Conservation (phyloP, 2,113 vertebrate genomes). For the Malurus alboscapulatus region DNA sequence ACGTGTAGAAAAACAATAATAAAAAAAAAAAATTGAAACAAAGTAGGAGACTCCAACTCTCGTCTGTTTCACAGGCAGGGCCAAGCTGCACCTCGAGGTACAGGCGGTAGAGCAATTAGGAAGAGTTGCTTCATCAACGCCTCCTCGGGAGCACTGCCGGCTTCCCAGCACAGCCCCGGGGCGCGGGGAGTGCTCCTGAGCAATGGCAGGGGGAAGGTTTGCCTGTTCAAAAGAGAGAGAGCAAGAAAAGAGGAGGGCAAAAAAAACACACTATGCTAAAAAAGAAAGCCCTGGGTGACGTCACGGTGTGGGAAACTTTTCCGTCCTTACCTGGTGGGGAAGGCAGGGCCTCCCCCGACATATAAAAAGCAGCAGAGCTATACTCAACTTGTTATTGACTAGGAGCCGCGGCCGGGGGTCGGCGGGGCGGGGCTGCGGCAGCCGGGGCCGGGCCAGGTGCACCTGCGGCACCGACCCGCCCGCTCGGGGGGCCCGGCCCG, state of each 20-base stretch:
- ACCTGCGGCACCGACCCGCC: slow-evolving; percentile 2
- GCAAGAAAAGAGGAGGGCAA: rapidly evolving
- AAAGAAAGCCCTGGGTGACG: background rate
- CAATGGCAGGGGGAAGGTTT: background rate
- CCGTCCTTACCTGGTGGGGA: background rate
- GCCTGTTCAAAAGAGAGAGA: background rate
- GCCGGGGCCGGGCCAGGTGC: background rate
- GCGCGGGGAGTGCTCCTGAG: background rate
- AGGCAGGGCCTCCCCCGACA: background rate
- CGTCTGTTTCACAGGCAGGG: background rate
- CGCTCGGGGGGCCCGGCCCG: background rate
- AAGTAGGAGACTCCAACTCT: background rate
- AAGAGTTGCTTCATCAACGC: background rate
- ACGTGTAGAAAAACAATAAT: background rate
- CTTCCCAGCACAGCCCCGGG: background rate
- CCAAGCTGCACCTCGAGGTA: background rate
- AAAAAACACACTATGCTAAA: background rate
- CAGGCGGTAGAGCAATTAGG: background rate
- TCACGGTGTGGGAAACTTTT: slow-evolving; percentile 30
- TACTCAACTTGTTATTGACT: background rate
- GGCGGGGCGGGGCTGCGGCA: background rate
- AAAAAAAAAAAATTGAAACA: background rate
- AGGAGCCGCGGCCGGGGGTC: background rate
- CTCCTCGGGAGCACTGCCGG: background rate
- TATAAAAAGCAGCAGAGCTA: background rate